These are phyloP conservation scores for Luscinia luscinia DNA, from an alignment of 2,797 vertebrate species.

Conservation along the genomic window DNA sequence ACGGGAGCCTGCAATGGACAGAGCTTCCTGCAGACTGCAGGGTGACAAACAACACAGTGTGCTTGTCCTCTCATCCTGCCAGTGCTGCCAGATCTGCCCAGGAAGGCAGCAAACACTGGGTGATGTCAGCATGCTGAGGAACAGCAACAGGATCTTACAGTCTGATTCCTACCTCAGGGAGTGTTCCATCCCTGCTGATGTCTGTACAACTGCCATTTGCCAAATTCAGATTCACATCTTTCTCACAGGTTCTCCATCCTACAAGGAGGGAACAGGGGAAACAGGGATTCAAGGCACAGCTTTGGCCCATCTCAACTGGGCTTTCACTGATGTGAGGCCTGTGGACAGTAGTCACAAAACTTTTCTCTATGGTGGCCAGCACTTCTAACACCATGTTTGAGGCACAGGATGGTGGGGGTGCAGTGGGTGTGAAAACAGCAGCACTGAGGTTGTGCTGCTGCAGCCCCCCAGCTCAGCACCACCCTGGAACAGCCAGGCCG, in stretches of 20 bases:
- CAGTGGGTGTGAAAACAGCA: not conserved
- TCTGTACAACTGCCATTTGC: not conserved
- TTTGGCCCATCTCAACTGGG: not conserved
- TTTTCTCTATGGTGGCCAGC: not conserved
- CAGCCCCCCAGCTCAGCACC: not conserved
- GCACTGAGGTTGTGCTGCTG: not conserved
- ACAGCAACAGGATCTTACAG: not conserved
- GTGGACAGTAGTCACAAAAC: not conserved
- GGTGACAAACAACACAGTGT: not conserved
- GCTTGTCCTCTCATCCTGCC: not conserved
- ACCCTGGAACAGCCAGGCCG: not conserved
- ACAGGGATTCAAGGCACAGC: not conserved
- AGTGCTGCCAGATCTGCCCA: not conserved
- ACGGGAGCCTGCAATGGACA: not conserved
- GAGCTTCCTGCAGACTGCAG: not conserved
- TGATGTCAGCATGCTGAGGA: not conserved
- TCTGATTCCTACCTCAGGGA: not conserved
- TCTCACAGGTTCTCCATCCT: not conserved
- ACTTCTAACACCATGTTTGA: not conserved
- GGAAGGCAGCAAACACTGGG: not conserved
- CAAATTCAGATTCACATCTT: not conserved
- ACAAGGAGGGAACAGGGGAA: not conserved
- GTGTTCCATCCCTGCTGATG: not conserved
- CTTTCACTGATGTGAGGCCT: not conserved
- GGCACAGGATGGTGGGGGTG: not conserved